Percentiles rank a stretch among this genome's conserved stretches.
Conservation (phyloP, 2,113 vertebrate species). For the Noturus placidus region DNA sequence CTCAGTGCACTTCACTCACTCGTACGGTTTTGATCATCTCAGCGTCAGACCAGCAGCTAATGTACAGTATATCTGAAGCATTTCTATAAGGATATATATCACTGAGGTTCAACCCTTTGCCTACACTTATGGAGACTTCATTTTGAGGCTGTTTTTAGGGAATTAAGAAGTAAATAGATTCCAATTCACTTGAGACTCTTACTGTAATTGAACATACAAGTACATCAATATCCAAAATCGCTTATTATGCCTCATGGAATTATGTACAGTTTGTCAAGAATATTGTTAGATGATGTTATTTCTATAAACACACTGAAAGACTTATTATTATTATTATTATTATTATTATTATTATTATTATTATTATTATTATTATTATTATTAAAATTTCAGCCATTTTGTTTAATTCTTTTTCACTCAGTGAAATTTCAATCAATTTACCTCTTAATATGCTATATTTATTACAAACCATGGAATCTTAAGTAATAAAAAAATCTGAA, state of each 20-base stretch:
- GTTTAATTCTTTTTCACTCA: neutral
- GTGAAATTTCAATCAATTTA: neutral
- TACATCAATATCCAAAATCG: neutral
- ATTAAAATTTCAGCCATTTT: no score
- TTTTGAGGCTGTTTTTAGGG: neutral
- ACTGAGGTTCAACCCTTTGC: neutral
- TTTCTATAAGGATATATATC: neutral
- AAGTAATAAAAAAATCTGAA: neutral
- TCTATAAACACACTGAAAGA: neutral
- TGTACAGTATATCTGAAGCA: neutral
- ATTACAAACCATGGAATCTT: neutral
- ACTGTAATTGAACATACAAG: neutral
- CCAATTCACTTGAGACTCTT: neutral
- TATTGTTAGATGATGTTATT: neutral
- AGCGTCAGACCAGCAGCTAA: neutral
- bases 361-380: no score
- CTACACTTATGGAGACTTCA: neutral
- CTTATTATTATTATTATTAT: neutral
- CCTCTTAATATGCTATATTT: neutral
- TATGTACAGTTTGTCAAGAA: neutral
- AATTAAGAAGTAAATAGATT: neutral
- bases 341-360: neutral
- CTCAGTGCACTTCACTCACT: neutral
- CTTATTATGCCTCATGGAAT: neutral
- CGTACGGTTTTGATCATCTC: neutral